Evolutionary conservation across 2,113 vertebrate species (phyloP), one percentile per base, ranked within the genome.

Genomic region (Willisornis vidua): DNA sequence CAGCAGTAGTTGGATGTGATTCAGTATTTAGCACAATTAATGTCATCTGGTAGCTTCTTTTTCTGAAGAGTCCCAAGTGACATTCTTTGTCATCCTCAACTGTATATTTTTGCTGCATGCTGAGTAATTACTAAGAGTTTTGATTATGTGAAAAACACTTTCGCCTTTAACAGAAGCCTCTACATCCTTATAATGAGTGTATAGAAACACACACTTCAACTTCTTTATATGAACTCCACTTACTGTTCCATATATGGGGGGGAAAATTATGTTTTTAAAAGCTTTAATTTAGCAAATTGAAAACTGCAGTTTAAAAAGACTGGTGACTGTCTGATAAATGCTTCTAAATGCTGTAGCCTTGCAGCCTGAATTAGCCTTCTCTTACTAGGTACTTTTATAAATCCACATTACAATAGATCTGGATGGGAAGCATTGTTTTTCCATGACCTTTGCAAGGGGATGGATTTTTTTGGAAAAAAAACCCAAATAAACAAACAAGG

Each of bases 1-100:
- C 1, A 0, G 84, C 71, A 90, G 76, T 39, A 93, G 37, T 66
- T 96, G 76, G 58, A 76, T 86, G 43, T 28, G 54, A 92, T 86
- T 97, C 95, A 90, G 94, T 92, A 93, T 89, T 97, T 96, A 91
- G 73, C 89, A 83, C 82, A 96, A 94, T 93, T 96, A 95, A 88
- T 91, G 87, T 90, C 65, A 85, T 81, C 54, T 85, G 43, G 39
- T 90, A 58, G 41, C 51, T 96, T 94, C 82, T 94, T 94, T 95
- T 95, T 63, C 94, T 86, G 45, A 65, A 85, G 58, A 33, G 45
- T 76, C 72, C 33, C 63, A 57, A 87, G 72, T 90, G 62, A 65
- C 73, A 63, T 80, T 75, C 72, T 93, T 89, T 91, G 83, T 93
- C 78, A 85, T 68, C 54, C 70, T 80, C 76, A 90, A 31, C 79